Evolutionary conservation across 2,888 invertebrate species (phyloP), one percentile per base, ranked within the genome.

Genomic region (Aphodius granarius): DNA sequence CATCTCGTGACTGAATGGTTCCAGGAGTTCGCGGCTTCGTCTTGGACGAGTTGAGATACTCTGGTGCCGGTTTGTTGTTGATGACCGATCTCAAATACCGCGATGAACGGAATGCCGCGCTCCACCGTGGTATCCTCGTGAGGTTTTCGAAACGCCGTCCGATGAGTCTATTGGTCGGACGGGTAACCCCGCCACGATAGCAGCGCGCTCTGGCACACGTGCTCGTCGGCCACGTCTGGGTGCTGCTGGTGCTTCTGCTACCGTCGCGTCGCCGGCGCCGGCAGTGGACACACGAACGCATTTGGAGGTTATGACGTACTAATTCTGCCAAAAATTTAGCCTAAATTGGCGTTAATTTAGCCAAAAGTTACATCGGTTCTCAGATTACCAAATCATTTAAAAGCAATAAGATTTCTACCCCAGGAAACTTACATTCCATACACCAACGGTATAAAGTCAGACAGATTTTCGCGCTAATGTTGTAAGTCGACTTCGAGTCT

Each of bases 71-170:
- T 43, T 43, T 43, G 43, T 43, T 43, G 43, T 43, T 43, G 43
- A 43, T 79, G 80, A 79, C 80, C 80, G 79, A 79, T 80, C 79
- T 77, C 77, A 78, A 76, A 78, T 78, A 75, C 78, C 78, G 80
- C 80, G 79, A 78, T 77, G 78, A 78, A 79, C 79, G 78, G 79
- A 80, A 80, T 80, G 80, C 78, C 77, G 77, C 71, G 68, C 68
- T 68, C 3, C 43, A 13, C 6, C 43, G 43, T 43, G 43, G 13
- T 43, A 13, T 43, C 43, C 77, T 76, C 76, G 77, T 75, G 76
- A 79, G 78, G 76, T 79, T 79, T 79, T 78, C 75, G 77, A 79
- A 79, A 78, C 78, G 43, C 43, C 43, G 43, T 43, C 43, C 6
- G 9, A 43, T 13, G 43, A 43, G 43, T 43, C 43, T 43, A 43